Evolutionary conservation across 2,113 vertebrate genomes (phyloP), one percentile per base, ranked within the genome.

Genomic region (Sardina pilchardus): DNA sequence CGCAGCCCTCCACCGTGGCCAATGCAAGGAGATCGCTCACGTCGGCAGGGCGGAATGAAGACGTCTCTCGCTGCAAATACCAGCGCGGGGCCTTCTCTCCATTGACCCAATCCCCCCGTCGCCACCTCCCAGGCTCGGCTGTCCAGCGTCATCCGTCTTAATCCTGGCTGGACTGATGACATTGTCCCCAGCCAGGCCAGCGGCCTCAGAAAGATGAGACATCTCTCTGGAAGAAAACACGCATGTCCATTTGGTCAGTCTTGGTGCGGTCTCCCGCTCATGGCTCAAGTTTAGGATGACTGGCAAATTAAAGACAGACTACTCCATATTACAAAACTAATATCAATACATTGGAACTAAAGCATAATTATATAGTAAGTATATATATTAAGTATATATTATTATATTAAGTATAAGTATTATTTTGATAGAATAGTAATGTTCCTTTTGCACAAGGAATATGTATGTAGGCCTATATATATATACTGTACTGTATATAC

Each of bases 41-140:
- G 88, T 92, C 88, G 85, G 89, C 91, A 88, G 83, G 88, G 84
- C 87, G 91, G 89, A 94, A 95, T 95, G 93, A 94, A 94, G 92
- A 93, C 21, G 89, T 93, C 88, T 87, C 83, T 85, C n/a, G 6
- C 81, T 36, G 56, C 45, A 50, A 50, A 26, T 24, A 86, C 87
- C 67, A 34, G 17, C 17, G 78, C n/a, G 50, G 56, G 30, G 59
- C 59, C 85, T 36, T 24, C 26, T 47, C 63, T 30, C 82, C 21
- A 3, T 34, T 44, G 50, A 45, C 82, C n/a, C 45, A 39, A 6
- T 86, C 87, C 86, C 71, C 88, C 90, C 88, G 81, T 90, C 92
- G 88, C 53, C 91, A 89, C 90, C 86, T 43, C 85, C 84, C 21
- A 44, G 16, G 44, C 14, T 17, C 5, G 44, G 39, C 39, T 9